Evolutionary conservation across 1,140 invertebrate genomes (phyloP).

Genomic region (Drosophila repleta): DNA sequence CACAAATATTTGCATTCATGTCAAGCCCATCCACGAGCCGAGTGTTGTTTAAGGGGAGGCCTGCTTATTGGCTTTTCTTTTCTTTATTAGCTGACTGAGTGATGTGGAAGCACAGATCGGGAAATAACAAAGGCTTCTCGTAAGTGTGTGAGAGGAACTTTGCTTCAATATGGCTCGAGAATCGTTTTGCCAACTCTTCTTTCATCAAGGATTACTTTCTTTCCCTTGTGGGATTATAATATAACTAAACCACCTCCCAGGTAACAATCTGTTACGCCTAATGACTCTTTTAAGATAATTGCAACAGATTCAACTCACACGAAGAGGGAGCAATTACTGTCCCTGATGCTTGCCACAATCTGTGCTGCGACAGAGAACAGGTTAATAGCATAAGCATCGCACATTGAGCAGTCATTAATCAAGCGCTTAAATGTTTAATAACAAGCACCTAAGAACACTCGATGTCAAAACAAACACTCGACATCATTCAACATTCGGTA

Average conservation of each 20-base stretch:
- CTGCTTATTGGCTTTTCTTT: slow-evolving; percentile 31
- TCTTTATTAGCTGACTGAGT: slow-evolving; percentile 36
- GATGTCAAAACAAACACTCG: slow-evolving; percentile 79
- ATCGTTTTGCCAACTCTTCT: no score
- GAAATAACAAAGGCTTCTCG: not conserved
- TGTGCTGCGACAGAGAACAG: slow-evolving; percentile 5
- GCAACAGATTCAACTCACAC: not conserved
- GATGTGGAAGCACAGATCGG: not conserved
- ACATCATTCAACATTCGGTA: slow-evolving; percentile 80
- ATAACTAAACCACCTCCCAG: not conserved
- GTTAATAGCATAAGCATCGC: slow-evolving; percentile 19
- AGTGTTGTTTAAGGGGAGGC: not conserved
- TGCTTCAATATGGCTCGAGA: not conserved
- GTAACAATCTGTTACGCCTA: not conserved
- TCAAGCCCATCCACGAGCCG: slow-evolving; percentile 4
- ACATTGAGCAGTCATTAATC: slow-evolving; percentile 76
- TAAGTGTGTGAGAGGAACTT: no score
- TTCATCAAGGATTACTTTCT: no score
- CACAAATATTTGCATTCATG: slow-evolving; percentile 77
- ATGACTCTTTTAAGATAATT: slow-evolving; percentile 19
- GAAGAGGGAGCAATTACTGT: not conserved
- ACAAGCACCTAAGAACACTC: slow-evolving; percentile 53
- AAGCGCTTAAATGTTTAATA: slow-evolving; percentile 66
- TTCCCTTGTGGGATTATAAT: no score
- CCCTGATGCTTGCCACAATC: slow-evolving; percentile 2